Evolutionary conservation across 2,797 vertebrate genomes (phyloP), one percentile per base, ranked within the genome.

Genomic region (Discoglossus pictus): DNA sequence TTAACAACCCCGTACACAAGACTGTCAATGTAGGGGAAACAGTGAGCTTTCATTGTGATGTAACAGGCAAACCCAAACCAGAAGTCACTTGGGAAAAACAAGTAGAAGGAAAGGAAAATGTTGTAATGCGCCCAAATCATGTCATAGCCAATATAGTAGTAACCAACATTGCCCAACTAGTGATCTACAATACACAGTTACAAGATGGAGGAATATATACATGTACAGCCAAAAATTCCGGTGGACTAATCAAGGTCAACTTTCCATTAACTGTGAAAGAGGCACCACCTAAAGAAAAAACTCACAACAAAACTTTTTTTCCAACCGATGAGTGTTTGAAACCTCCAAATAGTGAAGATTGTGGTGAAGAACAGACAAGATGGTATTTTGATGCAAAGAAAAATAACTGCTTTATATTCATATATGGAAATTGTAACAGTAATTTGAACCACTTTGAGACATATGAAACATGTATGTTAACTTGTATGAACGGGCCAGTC

Each of bases 31-130:
- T 92, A 48, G 95, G 93, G 0, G 96, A 98, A 83, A 98, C 97
- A 0, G 95, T 95, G 44, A 98, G 95, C 82, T 98, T 99, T 82
- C 90, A 97, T 55, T 99, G 97, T 0, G 96, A 98, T 0, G 94
- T 94, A n/a, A 89, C 84, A 0, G 96, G 96, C 40, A 92, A 93
- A 62, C 96, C 97, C 1, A 91, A 83, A 47, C 96, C 97, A 0
- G 92, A 93, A 68, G 84, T 99, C 83, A 98, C 95, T 0, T 99
- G 97, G 97, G 95, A 98, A 82, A 98, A 97, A 78, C 94, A 98
- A 74, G 82, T 35, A 0, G 89, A 94, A 21, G 91, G 89, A 2
- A 76, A 76, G 2, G 90, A 93, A 70, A 91, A 87, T 4, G 80
- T 93, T n/a, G 65, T 94, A 63, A 93, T 99, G 94, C 83, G 80